These are phyloP conservation scores for Hipposideros larvatus DNA, from an alignment of 2,797 vertebrate species.

Conservation along the genomic window DNA sequence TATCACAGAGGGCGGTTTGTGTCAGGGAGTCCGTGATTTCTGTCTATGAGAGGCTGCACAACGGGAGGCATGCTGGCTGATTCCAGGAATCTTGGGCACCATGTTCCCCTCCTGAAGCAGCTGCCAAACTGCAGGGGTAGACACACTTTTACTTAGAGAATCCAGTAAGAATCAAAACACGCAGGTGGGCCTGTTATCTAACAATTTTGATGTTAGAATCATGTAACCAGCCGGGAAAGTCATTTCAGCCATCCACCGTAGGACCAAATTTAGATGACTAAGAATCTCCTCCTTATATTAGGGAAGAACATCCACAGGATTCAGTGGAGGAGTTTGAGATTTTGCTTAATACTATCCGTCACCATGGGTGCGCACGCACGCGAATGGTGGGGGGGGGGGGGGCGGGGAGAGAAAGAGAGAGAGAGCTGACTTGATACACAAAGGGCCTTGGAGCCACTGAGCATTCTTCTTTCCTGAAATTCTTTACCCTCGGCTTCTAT, in stretches of 20 bases:
- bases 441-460: neutral
- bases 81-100: neutral
- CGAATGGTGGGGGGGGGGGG: too few species aligned
- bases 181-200: neutral
- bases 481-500: neutral
- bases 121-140: neutral
- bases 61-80: neutral
- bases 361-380: neutral
- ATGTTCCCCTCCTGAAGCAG: slow-evolving; percentile 43
- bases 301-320: neutral
- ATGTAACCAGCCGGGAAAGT: neutral
- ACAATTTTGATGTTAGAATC: slow-evolving; percentile 11
- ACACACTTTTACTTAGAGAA: slow-evolving; percentile 15
- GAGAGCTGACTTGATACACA: neutral
- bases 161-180: neutral
- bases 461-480: neutral
- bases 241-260: neutral
- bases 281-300: neutral
- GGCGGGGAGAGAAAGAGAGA: neutral
- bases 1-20: slow-evolving; percentile 62
- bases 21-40: slow-evolving; percentile 41
- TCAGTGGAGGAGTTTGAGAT: neutral
- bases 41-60: neutral
- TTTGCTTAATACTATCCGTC: slow-evolving; percentile 3
- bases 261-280: neutral